Percentiles rank a stretch among this genome's conserved stretches.
phyloP scores from a whole-genome alignment of 37 sponge, comb jelly and placozoan genomes.

The Dysidea cf. avara region DNA sequence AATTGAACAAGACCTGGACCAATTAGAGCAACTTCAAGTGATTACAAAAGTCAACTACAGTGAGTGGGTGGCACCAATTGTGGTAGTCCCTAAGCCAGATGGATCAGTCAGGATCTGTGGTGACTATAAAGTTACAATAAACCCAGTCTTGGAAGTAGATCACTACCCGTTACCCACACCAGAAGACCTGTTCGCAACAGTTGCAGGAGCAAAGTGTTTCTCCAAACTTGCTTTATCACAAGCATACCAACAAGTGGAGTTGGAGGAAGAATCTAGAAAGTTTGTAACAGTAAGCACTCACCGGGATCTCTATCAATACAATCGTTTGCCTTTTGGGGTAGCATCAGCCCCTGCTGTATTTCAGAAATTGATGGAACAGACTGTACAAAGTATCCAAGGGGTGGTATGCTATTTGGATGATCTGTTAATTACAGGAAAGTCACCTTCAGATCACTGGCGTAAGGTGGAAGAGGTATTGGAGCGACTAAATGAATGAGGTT shows the following conservation, averaged over 20 bases:
- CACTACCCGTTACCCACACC: constrained; percentile 16
- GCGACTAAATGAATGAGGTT: constrained; percentile 2
- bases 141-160: constrained; percentile 20
- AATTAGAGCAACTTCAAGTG: no score
- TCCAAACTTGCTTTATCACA: constrained; percentile 5
- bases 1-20: no score
- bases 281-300: constrained; percentile 20
- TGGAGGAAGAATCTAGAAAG: background rate
- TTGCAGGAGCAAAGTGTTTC: constrained; percentile 18
- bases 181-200: constrained; percentile 16
- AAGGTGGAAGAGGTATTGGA: constrained; percentile 12
- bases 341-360: constrained; percentile 16
- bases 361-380: constrained; percentile 14
- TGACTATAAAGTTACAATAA: constrained; percentile 25
- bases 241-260: constrained; percentile 20
- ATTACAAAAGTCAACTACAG: background rate
- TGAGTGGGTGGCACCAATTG: background rate
- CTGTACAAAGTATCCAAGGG: background rate
- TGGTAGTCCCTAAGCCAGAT: constrained; percentile 17
- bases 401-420: constrained; percentile 19
- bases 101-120: constrained; percentile 29
- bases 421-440: constrained; percentile 6
- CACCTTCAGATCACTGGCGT: constrained; percentile 7
- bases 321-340: constrained; percentile 21
- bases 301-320: background rate